Percentiles rank a stretch among this genome's conserved stretches.
Evolutionary conservation across 2,797 vertebrate genomes (phyloP).

Genomic region (Melanotaenia trifasciata): DNA sequence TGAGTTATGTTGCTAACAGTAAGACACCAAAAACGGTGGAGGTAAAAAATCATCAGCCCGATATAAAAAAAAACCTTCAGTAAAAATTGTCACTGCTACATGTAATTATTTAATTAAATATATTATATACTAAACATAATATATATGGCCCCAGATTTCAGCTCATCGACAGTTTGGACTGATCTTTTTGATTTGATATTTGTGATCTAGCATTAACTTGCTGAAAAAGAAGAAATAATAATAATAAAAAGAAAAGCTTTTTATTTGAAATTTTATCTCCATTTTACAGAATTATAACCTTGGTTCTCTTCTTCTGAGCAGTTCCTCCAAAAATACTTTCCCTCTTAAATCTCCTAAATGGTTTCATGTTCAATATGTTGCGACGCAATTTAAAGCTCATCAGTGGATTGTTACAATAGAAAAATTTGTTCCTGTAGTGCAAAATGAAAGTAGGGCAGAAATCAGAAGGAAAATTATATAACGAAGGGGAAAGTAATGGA

Average conservation of each 20-base stretch:
- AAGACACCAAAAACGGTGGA: too few relatives aligned
- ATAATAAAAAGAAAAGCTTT: too few relatives aligned
- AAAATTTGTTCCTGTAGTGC: neutral
- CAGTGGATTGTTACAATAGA: neutral
- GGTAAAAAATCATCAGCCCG: neutral
- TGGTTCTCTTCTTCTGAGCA: neutral
- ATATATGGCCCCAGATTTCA: neutral
- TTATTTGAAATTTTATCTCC: neutral
- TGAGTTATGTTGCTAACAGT: too few relatives aligned
- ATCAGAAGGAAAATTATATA: neutral
- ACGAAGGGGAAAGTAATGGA: constrained; percentile 37
- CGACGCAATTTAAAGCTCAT: neutral
- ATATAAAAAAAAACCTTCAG: neutral
- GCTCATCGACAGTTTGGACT: neutral
- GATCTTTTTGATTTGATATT: neutral
- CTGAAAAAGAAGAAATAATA: neutral
- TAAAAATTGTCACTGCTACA: neutral
- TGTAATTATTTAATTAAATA: neutral
- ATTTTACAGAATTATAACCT: neutral
- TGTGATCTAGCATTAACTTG: neutral
- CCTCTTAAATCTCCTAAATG: neutral
- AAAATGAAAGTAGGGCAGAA: neutral
- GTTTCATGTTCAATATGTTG: neutral
- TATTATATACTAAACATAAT: neutral
- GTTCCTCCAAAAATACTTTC: neutral